Evolutionary conservation across 2,797 vertebrate species (phyloP).

Genomic region (Phaenicophaeus curvirostris): DNA sequence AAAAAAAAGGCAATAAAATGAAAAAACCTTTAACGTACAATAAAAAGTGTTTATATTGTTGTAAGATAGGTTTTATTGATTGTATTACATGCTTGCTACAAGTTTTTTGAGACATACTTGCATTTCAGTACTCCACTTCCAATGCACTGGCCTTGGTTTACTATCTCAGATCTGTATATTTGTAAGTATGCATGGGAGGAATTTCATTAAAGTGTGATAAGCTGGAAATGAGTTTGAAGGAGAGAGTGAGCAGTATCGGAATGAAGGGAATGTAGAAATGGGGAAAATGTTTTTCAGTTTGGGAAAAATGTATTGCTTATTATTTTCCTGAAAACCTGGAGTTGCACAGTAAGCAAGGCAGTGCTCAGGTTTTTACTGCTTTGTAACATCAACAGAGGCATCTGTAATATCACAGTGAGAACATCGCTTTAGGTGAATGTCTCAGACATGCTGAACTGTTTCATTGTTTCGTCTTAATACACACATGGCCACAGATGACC

Average conservation of each 20-base stretch:
- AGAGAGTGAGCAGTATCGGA: neutral
- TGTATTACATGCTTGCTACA: neutral
- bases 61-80: slow-evolving; percentile 25
- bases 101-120: slow-evolving; percentile 15
- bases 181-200: slow-evolving; percentile 34
- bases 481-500: neutral
- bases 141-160: slow-evolving; percentile 20
- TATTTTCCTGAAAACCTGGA: neutral
- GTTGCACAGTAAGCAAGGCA: neutral
- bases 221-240: slow-evolving; percentile 14
- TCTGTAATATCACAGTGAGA: neutral
- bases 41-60: slow-evolving; percentile 21
- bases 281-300: neutral
- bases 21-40: slow-evolving; percentile 30
- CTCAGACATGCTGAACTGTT: neutral
- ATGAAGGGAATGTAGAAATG: neutral
- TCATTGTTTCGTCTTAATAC: neutral
- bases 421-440: neutral
- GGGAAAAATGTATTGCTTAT: neutral
- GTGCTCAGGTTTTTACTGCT: neutral
- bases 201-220: slow-evolving; percentile 45
- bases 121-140: slow-evolving; percentile 35
- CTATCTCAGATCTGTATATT: neutral
- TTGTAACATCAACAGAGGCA: neutral
- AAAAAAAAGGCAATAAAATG: neutral